Evolutionary conservation across 1,140 invertebrate species (phyloP), one percentile per base, ranked within the genome.

Genomic region (Pseudoatta argentina): DNA sequence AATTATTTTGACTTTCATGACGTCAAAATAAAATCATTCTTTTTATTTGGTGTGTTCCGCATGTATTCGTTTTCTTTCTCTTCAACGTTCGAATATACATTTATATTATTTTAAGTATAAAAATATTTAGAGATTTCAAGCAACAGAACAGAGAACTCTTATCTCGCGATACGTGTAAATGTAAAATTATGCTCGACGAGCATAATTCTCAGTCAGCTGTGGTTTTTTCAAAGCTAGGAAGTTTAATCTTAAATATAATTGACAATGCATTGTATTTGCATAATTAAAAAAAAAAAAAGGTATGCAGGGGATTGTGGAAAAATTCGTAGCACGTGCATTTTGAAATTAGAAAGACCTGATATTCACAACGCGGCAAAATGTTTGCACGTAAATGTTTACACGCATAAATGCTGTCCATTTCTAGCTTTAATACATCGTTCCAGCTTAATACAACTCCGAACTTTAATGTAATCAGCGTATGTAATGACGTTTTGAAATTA

Each of bases 401-500:
- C 44, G 18, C 24, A 51, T 78, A n/a, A 14, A 30, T 57, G 12
- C 6, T 16, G 21, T 24, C 34, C n/a, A 12, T 57, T 44, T 71
- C 51, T 72, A n/a, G 8, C 4, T 72, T 34, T 72, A 51, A 75
- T 71, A 24, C 24, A 24, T 18, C 27, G 16, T 30, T 55, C 24
- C 51, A 57, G 48, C 18, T 73, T 73, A 55, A 55, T 73, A 44
- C 34, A 39, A 66, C 24, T 24, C 53, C 51, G 24, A 30, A 75
- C n/a, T 75, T 59, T 75, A 75, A 75, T 59, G 18, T 8, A 39
- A 39, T n/a, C n/a, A 39, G 53, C 4, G 30, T 59, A 59, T 24
- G 39, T 48, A 69, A 51, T n/a, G 8, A 24, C 5, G 30, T 79
- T 53, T 63, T 53, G 14, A 69, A 79, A 79, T 79, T 79, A 69